Base-by-base conservation (phyloP, 2,888 invertebrate genomes). In the Yponomeuta cagnagella region DNA sequence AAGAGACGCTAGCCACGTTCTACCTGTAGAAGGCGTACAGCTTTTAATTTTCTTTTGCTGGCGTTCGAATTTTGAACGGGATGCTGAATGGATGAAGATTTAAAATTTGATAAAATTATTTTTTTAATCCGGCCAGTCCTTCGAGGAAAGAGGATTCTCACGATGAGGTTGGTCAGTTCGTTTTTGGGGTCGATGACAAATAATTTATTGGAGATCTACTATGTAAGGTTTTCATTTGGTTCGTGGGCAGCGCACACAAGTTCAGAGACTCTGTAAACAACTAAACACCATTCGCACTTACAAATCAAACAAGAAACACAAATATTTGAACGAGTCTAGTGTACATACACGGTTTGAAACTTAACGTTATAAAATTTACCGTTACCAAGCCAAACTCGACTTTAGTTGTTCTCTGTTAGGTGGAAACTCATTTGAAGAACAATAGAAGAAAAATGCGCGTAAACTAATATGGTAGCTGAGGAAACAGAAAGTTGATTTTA, bases 271-370 rank as follows among this genome's bases (percentile, higher is more conserved):
- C 80, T 77, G 87, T 84, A 90, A 90, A 91, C 88, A 91, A 84
- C 84, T 87, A 87, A 89, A 89, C 89, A 88, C 90, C 90, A 91
- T 91, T 91, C 89, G 89, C 89, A 91, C 90, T 90, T 89, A 90
- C 90, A 89, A 88, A 87, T 80, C 86, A 90, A 90, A 90, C 90
- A 90, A 83, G 86, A 84, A 84, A 87, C 77, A 86, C 87, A 88
- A 91, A 91, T 90, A 90, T 91, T 90, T 88, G 87, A 87, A 87
- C 88, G 81, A 70, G 70, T 72, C 74, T 72, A 72, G 72, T 73
- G 74, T 74, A 74, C 73, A 68, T 68, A 74, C 52, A 69, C 68
- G 66, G 48, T 86, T 80, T 82, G 83, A 81, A 83, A 83, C 81
- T 78, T 80, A 83, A 83, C 76, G 83, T 74, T 79, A 75, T 76